phyloP scores from a whole-genome alignment of 2,797 vertebrate genomes.

The Falco columbarius region DNA sequence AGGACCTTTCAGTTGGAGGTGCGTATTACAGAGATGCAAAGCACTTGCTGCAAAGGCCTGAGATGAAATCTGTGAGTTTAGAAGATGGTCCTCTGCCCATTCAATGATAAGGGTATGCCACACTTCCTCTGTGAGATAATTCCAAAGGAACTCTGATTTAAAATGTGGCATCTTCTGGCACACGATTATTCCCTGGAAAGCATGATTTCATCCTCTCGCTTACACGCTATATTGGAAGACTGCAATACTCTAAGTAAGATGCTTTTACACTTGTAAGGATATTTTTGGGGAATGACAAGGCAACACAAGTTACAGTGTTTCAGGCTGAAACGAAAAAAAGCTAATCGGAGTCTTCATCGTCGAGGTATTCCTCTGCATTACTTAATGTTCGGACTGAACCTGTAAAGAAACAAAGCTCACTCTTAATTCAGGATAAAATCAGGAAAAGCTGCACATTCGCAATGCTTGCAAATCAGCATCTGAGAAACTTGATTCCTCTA shows the following conservation, averaged over 20 bases:
- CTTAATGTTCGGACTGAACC: conserved; percentile 86
- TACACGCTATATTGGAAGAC: conserved; percentile 11
- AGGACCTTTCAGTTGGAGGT: not conserved
- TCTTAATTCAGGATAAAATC: not conserved
- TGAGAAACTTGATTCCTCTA: not conserved
- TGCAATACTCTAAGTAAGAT: conserved; percentile 1
- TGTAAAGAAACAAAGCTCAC: conserved; percentile 60
- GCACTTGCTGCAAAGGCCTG: conserved; percentile 26
- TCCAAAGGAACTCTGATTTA: conserved; percentile 6
- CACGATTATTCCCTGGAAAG: not conserved
- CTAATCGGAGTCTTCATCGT: conserved; percentile 97
- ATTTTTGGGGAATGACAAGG: conserved; percentile 65
- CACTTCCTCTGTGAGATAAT: not conserved
- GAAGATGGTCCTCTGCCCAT: not conserved
- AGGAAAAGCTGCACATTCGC: not conserved
- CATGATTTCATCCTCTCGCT: not conserved
- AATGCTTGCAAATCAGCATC: not conserved
- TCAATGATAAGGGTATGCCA: not conserved
- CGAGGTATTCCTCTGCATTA: conserved; percentile 96
- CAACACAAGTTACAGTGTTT: conserved; percentile 48
- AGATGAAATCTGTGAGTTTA: conserved; percentile 1
- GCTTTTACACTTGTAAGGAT: conserved; percentile 50
- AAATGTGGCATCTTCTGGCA: not conserved
- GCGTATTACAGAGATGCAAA: not conserved
- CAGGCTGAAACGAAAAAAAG: not conserved